A percentile compares a stretch with the other conserved stretches of the same genome.
Conservation (phyloP, 2,888 invertebrate species). For the Ecliptopera silaceata region DNA sequence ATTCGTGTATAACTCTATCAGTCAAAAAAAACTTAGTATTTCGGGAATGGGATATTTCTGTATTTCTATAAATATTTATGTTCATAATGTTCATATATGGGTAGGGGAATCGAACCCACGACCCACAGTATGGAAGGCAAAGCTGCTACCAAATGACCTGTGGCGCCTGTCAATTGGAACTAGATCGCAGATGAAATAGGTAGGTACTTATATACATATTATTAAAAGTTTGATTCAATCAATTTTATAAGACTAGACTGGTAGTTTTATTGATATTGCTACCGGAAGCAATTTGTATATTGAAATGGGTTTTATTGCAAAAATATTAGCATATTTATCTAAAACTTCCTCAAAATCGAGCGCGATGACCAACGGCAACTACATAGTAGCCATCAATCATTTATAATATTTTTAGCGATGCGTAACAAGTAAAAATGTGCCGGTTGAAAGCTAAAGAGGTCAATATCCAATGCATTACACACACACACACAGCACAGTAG, state of each 20-base stretch:
- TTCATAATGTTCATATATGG: no score
- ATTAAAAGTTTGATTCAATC: not conserved
- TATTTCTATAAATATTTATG: no score
- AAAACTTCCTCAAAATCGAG: slow-evolving; percentile 6
- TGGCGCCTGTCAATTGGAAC: no score
- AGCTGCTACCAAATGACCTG: no score
- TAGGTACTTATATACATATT: no score
- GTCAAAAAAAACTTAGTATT: no score
- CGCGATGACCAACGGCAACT: slow-evolving; percentile 14
- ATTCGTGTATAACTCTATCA: no score
- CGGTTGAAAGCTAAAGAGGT: slow-evolving; percentile 43
- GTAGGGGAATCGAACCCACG: no score
- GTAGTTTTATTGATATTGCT: slow-evolving; percentile 1
- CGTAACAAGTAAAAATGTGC: slow-evolving; percentile 33
- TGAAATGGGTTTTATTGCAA: not conserved
- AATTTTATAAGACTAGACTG: not conserved
- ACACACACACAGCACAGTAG: slow-evolving; percentile 19
- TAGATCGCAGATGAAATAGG: no score
- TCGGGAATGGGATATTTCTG: no score
- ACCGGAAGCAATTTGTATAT: slow-evolving; percentile 9
- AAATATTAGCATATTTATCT: slow-evolving; percentile 4
- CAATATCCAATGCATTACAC: slow-evolving; percentile 44
- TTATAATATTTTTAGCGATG: slow-evolving; percentile 30
- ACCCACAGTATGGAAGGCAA: no score
- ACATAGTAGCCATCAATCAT: slow-evolving; percentile 24